Conservation (phyloP, 23 tunicate species). For the Halocynthia roretzi region DNA sequence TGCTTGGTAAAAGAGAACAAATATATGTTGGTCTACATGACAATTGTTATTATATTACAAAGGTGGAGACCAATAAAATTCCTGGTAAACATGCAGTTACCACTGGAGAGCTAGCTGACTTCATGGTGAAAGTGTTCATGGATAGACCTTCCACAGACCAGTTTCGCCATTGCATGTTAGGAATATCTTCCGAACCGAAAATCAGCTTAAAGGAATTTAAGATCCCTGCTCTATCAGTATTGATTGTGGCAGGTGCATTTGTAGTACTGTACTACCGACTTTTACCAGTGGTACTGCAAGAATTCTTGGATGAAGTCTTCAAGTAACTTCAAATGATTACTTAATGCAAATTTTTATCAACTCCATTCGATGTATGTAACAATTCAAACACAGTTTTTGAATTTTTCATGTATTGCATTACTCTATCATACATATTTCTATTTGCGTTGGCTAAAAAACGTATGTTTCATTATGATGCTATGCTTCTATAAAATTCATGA, state of each 20-base stretch:
- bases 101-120: constrained; percentile 21
- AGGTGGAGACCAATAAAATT: constrained; percentile 47
- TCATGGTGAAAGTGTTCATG: constrained; percentile 27
- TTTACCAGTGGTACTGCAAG: constrained; percentile 1
- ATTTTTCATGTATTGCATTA: no score
- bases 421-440: no score
- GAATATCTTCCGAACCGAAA: constrained; percentile 15
- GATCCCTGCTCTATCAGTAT: background rate
- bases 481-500: no score
- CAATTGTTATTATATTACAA: background rate
- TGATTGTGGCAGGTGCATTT: background rate
- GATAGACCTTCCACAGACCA: constrained; percentile 18
- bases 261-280: background rate
- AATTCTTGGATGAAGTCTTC: background rate
- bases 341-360: no score
- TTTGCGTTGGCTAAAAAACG: no score
- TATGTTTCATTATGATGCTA: no score
- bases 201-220: background rate
- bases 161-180: constrained; percentile 4
- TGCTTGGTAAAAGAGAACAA: no score
- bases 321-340: no score
- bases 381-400: no score
- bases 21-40: background rate
- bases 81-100: constrained; percentile 25
- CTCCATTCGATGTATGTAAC: no score